Conservation (phyloP, 2,113 vertebrate genomes). For the Gnathonemus echidnorhynchus region DNA sequence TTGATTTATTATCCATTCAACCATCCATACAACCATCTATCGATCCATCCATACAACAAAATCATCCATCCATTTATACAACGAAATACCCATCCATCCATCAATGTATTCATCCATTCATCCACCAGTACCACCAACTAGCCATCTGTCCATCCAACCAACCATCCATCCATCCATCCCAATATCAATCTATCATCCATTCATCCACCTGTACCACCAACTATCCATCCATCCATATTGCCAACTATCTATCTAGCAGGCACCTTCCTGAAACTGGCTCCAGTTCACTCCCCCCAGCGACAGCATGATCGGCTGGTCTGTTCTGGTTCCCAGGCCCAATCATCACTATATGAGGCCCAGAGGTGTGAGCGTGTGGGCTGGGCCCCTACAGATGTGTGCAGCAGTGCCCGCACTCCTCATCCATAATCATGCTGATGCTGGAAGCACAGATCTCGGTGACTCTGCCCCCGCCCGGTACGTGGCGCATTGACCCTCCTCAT, state of each 20-base stretch:
- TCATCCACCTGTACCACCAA: neutral
- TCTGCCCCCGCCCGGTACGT: conserved; percentile 14
- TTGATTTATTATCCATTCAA: neutral
- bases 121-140: too few relatives aligned
- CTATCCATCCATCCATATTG: neutral
- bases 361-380: conserved; percentile 1
- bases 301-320: neutral
- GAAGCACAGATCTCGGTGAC: conserved; percentile 19
- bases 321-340: conserved; percentile 29
- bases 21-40: neutral
- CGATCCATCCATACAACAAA: neutral
- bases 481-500: conserved; percentile 30
- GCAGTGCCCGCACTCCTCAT: conserved; percentile 20
- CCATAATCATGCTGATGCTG: conserved; percentile 29
- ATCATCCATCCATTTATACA: neutral
- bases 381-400: conserved; percentile 23
- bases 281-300: neutral
- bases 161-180: neutral
- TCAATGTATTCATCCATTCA: neutral
- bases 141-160: neutral
- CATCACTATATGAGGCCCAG: conserved; percentile 15
- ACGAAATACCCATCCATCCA: neutral
- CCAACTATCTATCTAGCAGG: neutral
- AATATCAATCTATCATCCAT: neutral
- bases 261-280: neutral